These are phyloP conservation scores for Steinernema scapterisci DNA, from an alignment of 2,888 invertebrate species.

Conservation along the genomic window DNA sequence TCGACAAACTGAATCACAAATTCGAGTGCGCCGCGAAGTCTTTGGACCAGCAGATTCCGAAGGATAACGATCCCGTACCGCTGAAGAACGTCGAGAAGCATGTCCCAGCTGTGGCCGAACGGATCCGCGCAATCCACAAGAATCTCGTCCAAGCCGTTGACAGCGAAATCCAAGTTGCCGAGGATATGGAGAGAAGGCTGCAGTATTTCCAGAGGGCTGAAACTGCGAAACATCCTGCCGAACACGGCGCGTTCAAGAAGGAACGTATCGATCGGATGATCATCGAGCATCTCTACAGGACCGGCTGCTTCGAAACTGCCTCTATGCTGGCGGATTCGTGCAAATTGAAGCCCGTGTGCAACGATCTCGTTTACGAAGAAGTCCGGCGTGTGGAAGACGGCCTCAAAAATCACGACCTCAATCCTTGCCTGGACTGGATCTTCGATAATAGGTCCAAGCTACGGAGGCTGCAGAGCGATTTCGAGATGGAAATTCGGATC, in stretches of 20 bases:
- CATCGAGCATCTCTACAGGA: constrained; percentile 86
- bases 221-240: constrained; percentile 46
- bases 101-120: constrained; percentile 26
- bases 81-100: background rate
- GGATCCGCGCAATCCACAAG: constrained; percentile 36
- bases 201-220: constrained; percentile 75
- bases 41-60: constrained; percentile 28
- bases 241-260: constrained; percentile 80
- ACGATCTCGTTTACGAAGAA: constrained; percentile 52
- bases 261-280: constrained; percentile 91
- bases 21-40: constrained; percentile 74
- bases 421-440: constrained; percentile 68
- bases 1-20: constrained; percentile 38
- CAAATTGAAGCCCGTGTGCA: constrained; percentile 67
- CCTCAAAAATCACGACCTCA: constrained; percentile 45
- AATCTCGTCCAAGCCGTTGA: constrained; percentile 77
- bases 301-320: constrained; percentile 91
- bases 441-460: constrained; percentile 70
- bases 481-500: constrained; percentile 87
- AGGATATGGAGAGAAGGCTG: constrained; percentile 86
- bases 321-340: constrained; percentile 82
- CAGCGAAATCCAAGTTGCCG: constrained; percentile 87
- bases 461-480: constrained; percentile 74
- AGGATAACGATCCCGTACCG: constrained; percentile 1
- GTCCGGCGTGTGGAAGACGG: constrained; percentile 50